A percentile compares a stretch with the other conserved stretches of the same genome.
These are phyloP conservation scores for Adoxophyes honmai DNA, from an alignment of 1,140 invertebrate species.

Conservation along the genomic window DNA sequence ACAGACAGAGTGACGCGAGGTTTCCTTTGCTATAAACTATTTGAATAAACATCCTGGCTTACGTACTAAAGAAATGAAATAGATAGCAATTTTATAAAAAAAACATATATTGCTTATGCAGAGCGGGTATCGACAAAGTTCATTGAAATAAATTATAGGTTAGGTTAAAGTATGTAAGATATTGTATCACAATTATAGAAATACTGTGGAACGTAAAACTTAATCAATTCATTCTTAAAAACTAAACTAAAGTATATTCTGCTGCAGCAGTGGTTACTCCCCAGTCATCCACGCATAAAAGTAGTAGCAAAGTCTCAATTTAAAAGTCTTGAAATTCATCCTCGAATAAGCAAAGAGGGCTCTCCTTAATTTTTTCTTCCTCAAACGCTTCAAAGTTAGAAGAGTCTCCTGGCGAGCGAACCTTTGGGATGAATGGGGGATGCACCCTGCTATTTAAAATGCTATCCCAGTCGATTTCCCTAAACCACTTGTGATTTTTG, in stretches of 20 bases:
- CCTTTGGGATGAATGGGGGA: constrained; percentile 87
- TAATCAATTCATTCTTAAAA: constrained; percentile 1
- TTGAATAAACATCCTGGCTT: no score
- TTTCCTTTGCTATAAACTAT: no score
- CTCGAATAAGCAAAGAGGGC: constrained; percentile 62
- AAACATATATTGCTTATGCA: no score
- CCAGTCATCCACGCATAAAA: background rate
- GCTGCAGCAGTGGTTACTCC: no score
- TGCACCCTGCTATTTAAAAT: constrained; percentile 88
- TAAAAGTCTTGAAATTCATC: constrained; percentile 73
- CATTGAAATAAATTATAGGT: no score
- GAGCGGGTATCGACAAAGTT: no score
- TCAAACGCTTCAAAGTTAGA: constrained; percentile 88
- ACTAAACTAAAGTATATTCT: constrained; percentile 5
- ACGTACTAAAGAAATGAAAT: no score
- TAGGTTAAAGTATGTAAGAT: no score
- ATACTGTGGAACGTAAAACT: constrained; percentile 1
- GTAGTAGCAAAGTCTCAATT: constrained; percentile 12
- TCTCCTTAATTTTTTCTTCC: constrained; percentile 58
- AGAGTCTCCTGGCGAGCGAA: constrained; percentile 84
- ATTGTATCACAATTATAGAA: no score
- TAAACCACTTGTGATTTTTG: constrained; percentile 85
- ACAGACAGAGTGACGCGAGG: no score
- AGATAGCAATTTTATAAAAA: no score
- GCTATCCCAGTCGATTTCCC: constrained; percentile 88